Percentiles rank a stretch among this genome's conserved stretches.
phyloP scores from a whole-genome alignment of 92 coral and sea anemone genomes.

The Palythoa grandis region DNA sequence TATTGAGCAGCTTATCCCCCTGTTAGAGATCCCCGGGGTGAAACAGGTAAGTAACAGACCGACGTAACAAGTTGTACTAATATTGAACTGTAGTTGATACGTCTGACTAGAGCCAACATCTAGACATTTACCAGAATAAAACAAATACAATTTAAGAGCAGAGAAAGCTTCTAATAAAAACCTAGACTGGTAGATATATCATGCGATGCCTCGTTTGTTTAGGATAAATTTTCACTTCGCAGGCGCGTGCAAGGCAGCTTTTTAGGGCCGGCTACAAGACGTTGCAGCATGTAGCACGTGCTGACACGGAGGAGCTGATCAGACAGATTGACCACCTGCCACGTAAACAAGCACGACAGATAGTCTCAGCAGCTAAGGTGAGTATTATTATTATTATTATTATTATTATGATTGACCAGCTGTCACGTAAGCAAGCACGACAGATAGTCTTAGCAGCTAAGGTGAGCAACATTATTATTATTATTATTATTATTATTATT shows the following conservation, averaged over 20 bases:
- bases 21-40: not conserved
- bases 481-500: too few relatives aligned
- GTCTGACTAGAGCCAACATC: too few relatives aligned
- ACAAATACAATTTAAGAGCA: too few relatives aligned
- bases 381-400: not conserved
- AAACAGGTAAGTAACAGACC: not conserved
- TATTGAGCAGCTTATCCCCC: not conserved
- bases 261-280: slow-evolving; percentile 86
- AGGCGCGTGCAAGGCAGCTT: slow-evolving; percentile 94
- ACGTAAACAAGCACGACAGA: slow-evolving; percentile 82
- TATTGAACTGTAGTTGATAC: too few relatives aligned
- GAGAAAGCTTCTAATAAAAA: too few relatives aligned
- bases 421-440: slow-evolving; percentile 74
- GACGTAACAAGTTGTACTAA: too few relatives aligned
- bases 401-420: too few relatives aligned
- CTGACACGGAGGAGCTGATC: slow-evolving; percentile 67
- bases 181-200: not conserved
- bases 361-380: slow-evolving; percentile 95
- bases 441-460: not conserved
- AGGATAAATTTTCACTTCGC: not conserved
- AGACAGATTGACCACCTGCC: slow-evolving; percentile 83
- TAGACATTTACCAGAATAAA: too few relatives aligned
- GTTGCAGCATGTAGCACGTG: slow-evolving; percentile 81
- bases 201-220: not conserved
- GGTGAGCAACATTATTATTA: not conserved